Conservation (phyloP, 2,888 invertebrate species). For the Ecliptopera silaceata region DNA sequence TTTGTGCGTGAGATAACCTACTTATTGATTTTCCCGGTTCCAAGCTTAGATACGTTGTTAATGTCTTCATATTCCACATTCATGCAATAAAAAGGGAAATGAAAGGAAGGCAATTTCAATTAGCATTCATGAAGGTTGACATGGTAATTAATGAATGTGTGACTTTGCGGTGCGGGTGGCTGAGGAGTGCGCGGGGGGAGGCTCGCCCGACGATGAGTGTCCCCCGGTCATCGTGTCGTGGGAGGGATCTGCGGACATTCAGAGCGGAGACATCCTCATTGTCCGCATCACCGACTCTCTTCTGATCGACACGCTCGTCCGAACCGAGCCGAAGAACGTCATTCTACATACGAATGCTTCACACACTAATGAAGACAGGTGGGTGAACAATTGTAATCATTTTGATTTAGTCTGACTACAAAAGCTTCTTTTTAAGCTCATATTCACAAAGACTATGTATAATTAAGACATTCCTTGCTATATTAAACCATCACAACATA, state of each 20-base stretch:
- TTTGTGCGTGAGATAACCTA: background rate
- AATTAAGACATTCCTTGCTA: no score
- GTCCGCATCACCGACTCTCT: slow-evolving; percentile 87
- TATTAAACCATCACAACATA: background rate
- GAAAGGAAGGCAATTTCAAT: slow-evolving; percentile 43
- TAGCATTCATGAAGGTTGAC: slow-evolving; percentile 48
- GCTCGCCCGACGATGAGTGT: slow-evolving; percentile 70
- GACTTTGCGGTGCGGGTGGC: slow-evolving; percentile 66
- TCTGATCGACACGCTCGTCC: slow-evolving; percentile 67
- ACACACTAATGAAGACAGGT: slow-evolving; percentile 61
- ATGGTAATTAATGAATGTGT: slow-evolving; percentile 58
- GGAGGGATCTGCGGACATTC: slow-evolving; percentile 87
- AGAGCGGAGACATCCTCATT: slow-evolving; percentile 88
- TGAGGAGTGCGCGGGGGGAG: slow-evolving; percentile 66
- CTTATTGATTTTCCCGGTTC: slow-evolving; percentile 1
- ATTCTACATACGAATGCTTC: slow-evolving; percentile 56
- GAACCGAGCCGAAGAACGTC: slow-evolving; percentile 52
- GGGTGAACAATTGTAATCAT: slow-evolving; percentile 34
- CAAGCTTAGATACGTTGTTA: slow-evolving; percentile 3
- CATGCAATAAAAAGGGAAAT: slow-evolving; percentile 31
- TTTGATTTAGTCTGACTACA: slow-evolving; percentile 23
- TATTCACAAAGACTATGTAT: background rate
- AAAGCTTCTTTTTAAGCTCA: slow-evolving; percentile 1
- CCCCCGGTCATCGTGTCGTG: slow-evolving; percentile 84
- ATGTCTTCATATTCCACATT: slow-evolving; percentile 29